Conservation (phyloP, 2,888 invertebrate species). For the Oscheius myriophilus region DNA sequence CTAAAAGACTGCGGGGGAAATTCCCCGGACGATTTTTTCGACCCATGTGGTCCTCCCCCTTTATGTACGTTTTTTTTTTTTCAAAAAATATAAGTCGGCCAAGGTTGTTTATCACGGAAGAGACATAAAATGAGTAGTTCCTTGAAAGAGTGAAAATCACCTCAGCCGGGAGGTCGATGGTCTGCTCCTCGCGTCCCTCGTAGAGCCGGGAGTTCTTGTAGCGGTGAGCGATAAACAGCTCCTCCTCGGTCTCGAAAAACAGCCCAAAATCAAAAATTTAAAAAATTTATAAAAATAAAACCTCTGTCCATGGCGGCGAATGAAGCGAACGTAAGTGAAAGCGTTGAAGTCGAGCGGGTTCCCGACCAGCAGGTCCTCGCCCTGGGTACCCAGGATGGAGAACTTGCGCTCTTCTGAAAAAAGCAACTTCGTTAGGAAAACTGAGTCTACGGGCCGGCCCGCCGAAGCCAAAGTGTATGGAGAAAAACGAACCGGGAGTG, state of each 20-base stretch:
- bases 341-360: slow-evolving; percentile 41
- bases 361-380: slow-evolving; percentile 35
- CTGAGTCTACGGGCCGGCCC: too few species aligned
- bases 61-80: background rate
- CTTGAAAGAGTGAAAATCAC: slow-evolving; percentile 25
- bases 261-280: slow-evolving; percentile 42
- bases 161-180: slow-evolving; percentile 46
- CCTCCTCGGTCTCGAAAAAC: slow-evolving; percentile 57
- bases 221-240: slow-evolving; percentile 60
- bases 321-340: slow-evolving; percentile 52
- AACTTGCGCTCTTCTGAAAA: slow-evolving; percentile 25
- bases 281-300: slow-evolving; percentile 3
- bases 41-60: slow-evolving; percentile 3
- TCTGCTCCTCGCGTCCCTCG: slow-evolving; percentile 58
- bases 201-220: slow-evolving; percentile 61
- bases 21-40: too few species aligned
- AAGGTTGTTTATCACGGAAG: slow-evolving; percentile 1
- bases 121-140: background rate
- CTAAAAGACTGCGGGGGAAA: too few species aligned
- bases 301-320: slow-evolving; percentile 65
- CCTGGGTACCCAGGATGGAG: slow-evolving; percentile 14
- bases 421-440: background rate
- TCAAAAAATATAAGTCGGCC: background rate
- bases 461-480: too few species aligned
- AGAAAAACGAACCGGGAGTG: slow-evolving; percentile 41